phyloP scores from a whole-genome alignment of 2,797 vertebrate genomes.

The Anguilla pacifica region DNA sequence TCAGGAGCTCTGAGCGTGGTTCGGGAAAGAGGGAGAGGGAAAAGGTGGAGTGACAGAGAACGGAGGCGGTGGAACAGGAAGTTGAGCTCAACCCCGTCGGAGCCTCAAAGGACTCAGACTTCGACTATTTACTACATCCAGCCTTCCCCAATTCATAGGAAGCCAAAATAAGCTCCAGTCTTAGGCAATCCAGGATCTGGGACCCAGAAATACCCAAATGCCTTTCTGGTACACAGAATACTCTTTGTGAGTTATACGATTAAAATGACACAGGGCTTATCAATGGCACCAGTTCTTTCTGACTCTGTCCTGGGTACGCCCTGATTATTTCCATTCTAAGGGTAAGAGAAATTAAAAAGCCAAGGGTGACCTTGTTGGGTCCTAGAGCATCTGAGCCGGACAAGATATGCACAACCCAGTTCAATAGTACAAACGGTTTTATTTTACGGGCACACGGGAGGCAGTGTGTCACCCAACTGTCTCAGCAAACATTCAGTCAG shows the following conservation, averaged over 20 bases:
- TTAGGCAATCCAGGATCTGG: not conserved
- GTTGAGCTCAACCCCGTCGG: constrained; percentile 55
- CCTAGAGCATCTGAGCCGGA: too few relatives aligned
- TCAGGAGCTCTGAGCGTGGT: not conserved
- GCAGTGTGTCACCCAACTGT: too few relatives aligned
- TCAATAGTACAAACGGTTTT: too few relatives aligned
- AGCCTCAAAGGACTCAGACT: constrained; percentile 56
- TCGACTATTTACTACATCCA: constrained; percentile 34
- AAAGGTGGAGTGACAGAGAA: constrained; percentile 6
- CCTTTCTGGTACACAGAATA: not conserved
- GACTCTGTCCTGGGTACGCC: not conserved
- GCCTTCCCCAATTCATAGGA: not conserved
- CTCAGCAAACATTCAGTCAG: too few relatives aligned
- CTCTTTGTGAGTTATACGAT: not conserved
- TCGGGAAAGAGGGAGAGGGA: not conserved
- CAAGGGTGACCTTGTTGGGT: not conserved
- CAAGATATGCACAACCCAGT: too few relatives aligned
- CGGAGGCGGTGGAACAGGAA: constrained; percentile 51
- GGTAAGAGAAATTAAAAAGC: not conserved
- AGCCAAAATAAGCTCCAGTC: constrained; percentile 12
- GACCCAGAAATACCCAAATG: not conserved
- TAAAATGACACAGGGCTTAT: not conserved
- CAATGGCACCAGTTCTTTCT: not conserved
- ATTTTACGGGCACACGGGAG: too few relatives aligned
- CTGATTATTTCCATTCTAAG: not conserved